Evolutionary conservation across 2,113 vertebrate species (phyloP), one percentile per base, ranked within the genome.

Genomic region (Chionodraco myersi): DNA sequence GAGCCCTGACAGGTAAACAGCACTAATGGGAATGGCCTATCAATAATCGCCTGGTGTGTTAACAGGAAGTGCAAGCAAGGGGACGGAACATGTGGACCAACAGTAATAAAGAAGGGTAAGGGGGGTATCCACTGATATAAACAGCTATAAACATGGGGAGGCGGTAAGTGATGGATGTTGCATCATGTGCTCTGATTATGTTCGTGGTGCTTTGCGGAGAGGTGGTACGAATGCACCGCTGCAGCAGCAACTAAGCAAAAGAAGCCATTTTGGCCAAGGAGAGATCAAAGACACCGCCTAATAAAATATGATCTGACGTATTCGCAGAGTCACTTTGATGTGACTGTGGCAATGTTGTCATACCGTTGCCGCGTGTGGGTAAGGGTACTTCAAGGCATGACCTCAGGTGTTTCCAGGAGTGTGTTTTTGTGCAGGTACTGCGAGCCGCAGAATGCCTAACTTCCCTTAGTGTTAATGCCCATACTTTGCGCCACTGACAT

Each of bases 1-100:
- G 88, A 95, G 93, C 92, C 94, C 94, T 96, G 96, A 97, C 95
- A 98, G 96, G 96, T 96, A 97, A 96, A 96, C 95, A 95, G 90
- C 95, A 95, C 95, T 97, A 97, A 97, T 94, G 94, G 96, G 95
- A 96, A 94, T 94, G 95, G 96, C 95, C 95, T 96, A 97, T 96
- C 96, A 95, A 96, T 97, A 96, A 96, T 96, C 92, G 92, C 86
- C 93, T 86, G 91, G 82, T 86, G 94, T 94, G 92, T 95, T 95
- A 93, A 96, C 95, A 95, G 95, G 89, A 93, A 94, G 88, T 89
- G 45, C 82, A 82, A 90, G 84, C 85, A 71, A 86, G 79, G 87
- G 91, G 79, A 86, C 84, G 18, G 70, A 78, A 77, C 51, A 90
- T 77, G 79, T 18, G 58, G 84, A 77, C 85, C 81, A 72, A 75